Conservation (phyloP, 2,797 vertebrate species). For the Gymnodraco acuticeps region DNA sequence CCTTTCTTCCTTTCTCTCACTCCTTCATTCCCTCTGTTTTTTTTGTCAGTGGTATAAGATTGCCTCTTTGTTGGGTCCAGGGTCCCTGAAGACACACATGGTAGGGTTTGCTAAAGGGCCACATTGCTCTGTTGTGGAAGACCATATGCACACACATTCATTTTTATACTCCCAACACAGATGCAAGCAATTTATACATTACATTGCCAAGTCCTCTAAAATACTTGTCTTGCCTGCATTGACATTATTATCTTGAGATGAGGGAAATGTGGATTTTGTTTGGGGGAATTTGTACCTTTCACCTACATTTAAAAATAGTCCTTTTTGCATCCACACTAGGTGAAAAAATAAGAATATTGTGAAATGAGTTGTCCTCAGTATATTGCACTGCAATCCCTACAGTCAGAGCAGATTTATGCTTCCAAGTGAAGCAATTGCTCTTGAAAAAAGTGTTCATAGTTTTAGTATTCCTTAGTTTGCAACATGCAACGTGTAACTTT, state of each 20-base stretch:
- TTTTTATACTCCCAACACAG: constrained; percentile 58
- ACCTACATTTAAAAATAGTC: constrained; percentile 12
- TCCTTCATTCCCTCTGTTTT: constrained; percentile 41
- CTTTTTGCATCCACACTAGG: not conserved
- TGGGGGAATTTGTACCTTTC: constrained; percentile 39
- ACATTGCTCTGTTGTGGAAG: constrained; percentile 66
- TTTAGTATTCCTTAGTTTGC: constrained; percentile 9
- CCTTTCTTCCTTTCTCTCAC: constrained; percentile 57
- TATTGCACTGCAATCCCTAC: not conserved
- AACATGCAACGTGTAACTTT: constrained; percentile 3
- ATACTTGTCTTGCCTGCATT: constrained; percentile 43
- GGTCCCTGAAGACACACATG: constrained; percentile 63
- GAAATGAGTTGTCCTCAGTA: constrained; percentile 17
- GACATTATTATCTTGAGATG: constrained; percentile 42
- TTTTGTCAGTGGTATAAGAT: constrained; percentile 66
- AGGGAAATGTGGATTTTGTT: constrained; percentile 29
- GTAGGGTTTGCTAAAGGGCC: constrained; percentile 66
- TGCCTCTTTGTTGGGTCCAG: constrained; percentile 66
- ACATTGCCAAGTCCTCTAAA: constrained; percentile 42
- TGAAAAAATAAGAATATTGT: constrained; percentile 1
- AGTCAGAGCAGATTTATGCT: constrained; percentile 1
- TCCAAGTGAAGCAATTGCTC: constrained; percentile 3
- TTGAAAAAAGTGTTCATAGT: not conserved
- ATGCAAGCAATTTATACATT: constrained; percentile 68
- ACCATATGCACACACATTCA: constrained; percentile 43